These are phyloP conservation scores for Caradrina kadenii DNA, from an alignment of 2,888 invertebrate genomes.

Conservation along the genomic window DNA sequence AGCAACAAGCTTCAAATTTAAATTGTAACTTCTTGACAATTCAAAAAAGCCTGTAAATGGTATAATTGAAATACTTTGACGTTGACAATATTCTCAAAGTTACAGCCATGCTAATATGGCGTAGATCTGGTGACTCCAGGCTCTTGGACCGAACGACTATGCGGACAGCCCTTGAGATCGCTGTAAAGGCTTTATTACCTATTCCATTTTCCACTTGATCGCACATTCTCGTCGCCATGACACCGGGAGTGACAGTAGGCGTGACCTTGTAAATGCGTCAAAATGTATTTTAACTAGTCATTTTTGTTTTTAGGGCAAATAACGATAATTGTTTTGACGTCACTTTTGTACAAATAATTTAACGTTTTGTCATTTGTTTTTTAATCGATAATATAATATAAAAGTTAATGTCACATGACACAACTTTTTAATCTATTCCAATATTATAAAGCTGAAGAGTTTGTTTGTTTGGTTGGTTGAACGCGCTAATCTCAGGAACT, in stretches of 20 bases:
- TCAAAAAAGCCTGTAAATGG: too few relatives aligned
- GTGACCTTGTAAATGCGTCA: conserved; percentile 33
- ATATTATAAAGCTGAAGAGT: too few relatives aligned
- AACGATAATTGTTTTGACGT: conserved; percentile 5
- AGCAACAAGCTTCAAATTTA: too few relatives aligned
- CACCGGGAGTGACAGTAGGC: conserved; percentile 14
- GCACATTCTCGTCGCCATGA: conserved; percentile 31
- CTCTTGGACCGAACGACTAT: not conserved
- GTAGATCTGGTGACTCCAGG: not conserved
- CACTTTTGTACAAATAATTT: not conserved
- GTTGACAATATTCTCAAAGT: not conserved
- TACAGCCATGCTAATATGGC: not conserved
- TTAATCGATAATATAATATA: too few relatives aligned
- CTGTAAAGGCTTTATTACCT: conserved; percentile 42
- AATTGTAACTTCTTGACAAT: too few relatives aligned
- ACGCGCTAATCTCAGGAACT: too few relatives aligned
- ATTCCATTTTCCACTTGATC: conserved; percentile 53
- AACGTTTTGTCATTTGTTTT: not conserved
- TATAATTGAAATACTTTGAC: too few relatives aligned
- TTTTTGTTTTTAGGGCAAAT: conserved; percentile 8
- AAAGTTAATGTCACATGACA: too few relatives aligned
- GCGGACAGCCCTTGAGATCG: conserved; percentile 16
- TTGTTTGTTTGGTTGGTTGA: too few relatives aligned
- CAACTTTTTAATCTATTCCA: too few relatives aligned
- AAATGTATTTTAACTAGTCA: conserved; percentile 1